Percentiles rank a stretch among this genome's conserved stretches.
phyloP scores from a whole-genome alignment of 2,888 invertebrate genomes.

The Psylliodes chrysocephalus region DNA sequence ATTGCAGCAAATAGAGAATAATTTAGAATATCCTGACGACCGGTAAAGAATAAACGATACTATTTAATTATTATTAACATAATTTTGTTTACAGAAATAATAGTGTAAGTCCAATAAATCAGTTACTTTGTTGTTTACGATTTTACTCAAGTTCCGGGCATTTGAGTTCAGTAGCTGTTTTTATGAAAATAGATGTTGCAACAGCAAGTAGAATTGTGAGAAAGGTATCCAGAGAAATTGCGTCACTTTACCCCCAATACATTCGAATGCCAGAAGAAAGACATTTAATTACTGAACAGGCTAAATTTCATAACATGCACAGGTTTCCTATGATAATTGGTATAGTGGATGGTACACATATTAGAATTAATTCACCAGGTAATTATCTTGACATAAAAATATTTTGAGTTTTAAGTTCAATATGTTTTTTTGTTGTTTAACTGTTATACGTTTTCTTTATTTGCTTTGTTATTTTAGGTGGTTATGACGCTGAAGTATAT shows the following conservation, averaged over 20 bases:
- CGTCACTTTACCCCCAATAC: constrained; percentile 1
- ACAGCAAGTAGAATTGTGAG: constrained; percentile 9
- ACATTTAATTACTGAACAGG: too few species aligned
- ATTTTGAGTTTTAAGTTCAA: too few species aligned
- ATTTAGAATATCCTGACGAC: too few species aligned
- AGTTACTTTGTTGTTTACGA: too few species aligned
- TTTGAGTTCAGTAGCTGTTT: constrained; percentile 11
- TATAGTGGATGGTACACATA: too few species aligned
- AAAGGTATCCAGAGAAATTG: constrained; percentile 9
- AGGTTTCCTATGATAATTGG: not conserved
- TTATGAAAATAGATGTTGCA: constrained; percentile 11
- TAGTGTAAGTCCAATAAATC: too few species aligned
- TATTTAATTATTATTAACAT: not conserved
- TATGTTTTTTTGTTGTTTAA: too few species aligned
- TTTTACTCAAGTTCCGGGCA: constrained; percentile 14
- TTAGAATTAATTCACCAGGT: not conserved
- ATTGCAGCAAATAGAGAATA: not conserved
- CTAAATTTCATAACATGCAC: not conserved
- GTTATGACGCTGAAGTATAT: not conserved
- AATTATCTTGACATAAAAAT: not conserved
- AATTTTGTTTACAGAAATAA: constrained; percentile 3
- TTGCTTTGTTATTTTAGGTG: not conserved
- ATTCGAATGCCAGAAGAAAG: not conserved
- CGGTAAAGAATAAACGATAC: not conserved
- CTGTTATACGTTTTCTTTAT: not conserved